A percentile compares a stretch with the other conserved stretches of the same genome.
Evolutionary conservation across 2,797 vertebrate species (phyloP).

Genomic region (Muscicapa striata): DNA sequence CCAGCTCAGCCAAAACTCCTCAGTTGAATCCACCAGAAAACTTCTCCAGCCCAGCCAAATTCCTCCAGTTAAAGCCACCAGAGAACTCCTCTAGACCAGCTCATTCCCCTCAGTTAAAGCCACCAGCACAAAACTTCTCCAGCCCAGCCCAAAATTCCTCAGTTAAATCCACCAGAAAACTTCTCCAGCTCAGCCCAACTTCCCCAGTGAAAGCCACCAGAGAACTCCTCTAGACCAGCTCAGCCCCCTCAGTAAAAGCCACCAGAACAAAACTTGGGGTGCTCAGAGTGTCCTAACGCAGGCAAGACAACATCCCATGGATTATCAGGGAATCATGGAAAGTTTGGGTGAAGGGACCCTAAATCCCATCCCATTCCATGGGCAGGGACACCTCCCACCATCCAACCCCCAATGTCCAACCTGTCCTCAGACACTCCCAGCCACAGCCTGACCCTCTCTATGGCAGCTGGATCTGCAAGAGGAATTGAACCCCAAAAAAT

Average conservation of each 20-base stretch:
- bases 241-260: no score
- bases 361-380: neutral
- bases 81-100: no score
- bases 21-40: no score
- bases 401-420: accelerated
- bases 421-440: neutral
- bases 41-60: neutral
- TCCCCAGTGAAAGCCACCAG: no score
- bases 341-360: neutral
- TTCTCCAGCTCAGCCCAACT: neutral
- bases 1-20: no score
- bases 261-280: no score
- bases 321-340: neutral
- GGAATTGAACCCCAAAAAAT: accelerated
- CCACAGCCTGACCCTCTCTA: no score
- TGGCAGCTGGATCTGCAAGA: accelerated
- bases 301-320: accelerated
- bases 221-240: no score
- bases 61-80: no score
- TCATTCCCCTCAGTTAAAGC: no score
- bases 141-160: neutral
- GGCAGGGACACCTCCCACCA: neutral
- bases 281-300: accelerated
- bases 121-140: neutral
- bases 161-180: no score